A percentile compares a stretch with the other conserved stretches of the same genome.
These are phyloP conservation scores for Sciurus niger DNA, from an alignment of 2,113 vertebrate species.

Conservation along the genomic window DNA sequence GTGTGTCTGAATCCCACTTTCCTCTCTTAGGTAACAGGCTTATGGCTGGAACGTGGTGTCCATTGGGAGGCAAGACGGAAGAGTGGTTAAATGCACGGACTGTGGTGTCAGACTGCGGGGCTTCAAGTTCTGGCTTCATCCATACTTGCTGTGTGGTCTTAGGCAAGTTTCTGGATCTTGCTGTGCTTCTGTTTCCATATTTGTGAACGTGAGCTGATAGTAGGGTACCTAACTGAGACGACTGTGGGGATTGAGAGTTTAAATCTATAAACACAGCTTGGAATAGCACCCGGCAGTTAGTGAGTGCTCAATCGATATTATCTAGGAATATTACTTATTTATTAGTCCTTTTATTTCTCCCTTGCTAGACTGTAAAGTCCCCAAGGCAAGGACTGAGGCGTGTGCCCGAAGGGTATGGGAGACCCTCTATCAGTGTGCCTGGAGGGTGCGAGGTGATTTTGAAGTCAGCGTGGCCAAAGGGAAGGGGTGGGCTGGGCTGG, in stretches of 20 bases:
- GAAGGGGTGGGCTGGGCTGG: not conserved
- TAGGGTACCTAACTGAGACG: too few relatives aligned
- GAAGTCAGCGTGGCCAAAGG: not conserved
- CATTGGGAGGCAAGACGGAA: not conserved
- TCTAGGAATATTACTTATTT: not conserved
- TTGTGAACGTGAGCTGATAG: not conserved
- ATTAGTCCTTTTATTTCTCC: not conserved
- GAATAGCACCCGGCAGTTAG: not conserved
- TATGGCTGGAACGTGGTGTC: not conserved
- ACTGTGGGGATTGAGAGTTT: not conserved
- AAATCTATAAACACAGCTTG: not conserved
- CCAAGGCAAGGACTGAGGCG: not conserved
- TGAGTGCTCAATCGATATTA: not conserved
- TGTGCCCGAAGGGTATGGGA: not conserved
- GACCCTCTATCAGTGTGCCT: not conserved
- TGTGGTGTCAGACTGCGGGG: not conserved
- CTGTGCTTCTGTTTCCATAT: not conserved
- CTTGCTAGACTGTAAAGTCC: not conserved
- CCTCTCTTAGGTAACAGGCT: not conserved
- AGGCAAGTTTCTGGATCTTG: not conserved
- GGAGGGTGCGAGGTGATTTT: not conserved
- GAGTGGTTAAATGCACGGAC: not conserved
- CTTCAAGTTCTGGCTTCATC: not conserved
- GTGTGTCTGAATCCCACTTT: fast-evolving
- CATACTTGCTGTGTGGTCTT: not conserved